Base-by-base conservation (phyloP, 1,140 invertebrate species). In the Calosoma granatense region DNA sequence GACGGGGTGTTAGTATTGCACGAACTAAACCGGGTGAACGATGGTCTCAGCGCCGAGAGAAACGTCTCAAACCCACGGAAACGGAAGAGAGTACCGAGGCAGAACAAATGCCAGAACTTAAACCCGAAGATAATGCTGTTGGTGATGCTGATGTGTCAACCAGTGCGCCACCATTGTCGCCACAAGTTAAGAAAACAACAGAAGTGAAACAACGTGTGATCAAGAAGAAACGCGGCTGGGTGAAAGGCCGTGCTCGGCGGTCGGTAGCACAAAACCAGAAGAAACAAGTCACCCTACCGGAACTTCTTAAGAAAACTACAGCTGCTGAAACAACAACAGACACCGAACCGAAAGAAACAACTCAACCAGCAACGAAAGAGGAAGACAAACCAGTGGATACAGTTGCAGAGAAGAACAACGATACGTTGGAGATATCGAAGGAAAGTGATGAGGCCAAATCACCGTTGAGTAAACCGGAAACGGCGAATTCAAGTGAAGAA, bases 401-500 rank as follows among this genome's bases (percentile, higher is more conserved):
- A 20, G 23, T 55, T 39, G 72, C 64, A 55, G 65, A 63, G 14
- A 67, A 70, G 60, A 73, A 66, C 61, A 73, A 66, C 0, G 67
- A 67, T 1, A 63, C 70, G 17, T 61, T 63, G 60, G 61, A 21
- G 71, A 74, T 60, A 61, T 68, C 1, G 63, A 63, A 58, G 70
- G 63, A 62, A 62, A 51, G 57, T 60, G 51, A 54, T 51, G 53
- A 12, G 60, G 58, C 43, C 11, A 53, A 55, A 21, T 36, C 51
- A 6, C 53, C 47, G 2, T 20, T 56, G 17, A 26, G 43, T 51
- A 56, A 67, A 65, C 59, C 57, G 19, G 54, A 64, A 22, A 60
- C 63, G 14, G 63, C 63, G 26, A 70, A 75, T 61, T 73, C 73
- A 9, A 74, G 71, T 20, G 77, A 70, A 22, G 79, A 81, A 68